Evolutionary conservation across 2,113 vertebrate genomes (phyloP).

Genomic region (Talpa occidentalis): DNA sequence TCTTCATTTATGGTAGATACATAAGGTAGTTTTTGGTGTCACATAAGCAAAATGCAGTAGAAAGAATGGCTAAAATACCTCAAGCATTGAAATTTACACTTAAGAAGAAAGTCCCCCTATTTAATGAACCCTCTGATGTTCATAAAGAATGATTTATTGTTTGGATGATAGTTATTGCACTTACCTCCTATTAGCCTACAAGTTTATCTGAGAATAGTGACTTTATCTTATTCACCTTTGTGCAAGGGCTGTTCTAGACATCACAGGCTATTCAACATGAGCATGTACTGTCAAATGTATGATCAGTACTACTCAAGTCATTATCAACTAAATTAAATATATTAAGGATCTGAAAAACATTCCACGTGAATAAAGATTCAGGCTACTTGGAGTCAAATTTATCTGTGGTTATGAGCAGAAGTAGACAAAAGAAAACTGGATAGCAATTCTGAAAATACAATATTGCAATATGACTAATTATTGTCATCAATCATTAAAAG

Average conservation of each 20-base stretch:
- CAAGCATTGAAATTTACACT: conserved; percentile 12
- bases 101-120: conserved; percentile 47
- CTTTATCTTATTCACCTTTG: neutral
- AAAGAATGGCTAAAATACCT: neutral
- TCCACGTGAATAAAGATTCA: conserved; percentile 26
- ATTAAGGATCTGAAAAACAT: neutral
- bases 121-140: neutral
- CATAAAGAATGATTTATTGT: neutral
- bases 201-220: neutral
- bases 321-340: conserved; percentile 34
- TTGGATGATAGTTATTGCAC: neutral
- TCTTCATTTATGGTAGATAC: conserved; percentile 6
- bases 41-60: conserved; percentile 42
- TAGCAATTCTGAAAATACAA: conserved; percentile 65
- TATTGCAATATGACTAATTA: conserved; percentile 63
- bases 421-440: conserved; percentile 58
- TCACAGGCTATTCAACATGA: neutral
- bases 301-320: conserved; percentile 6
- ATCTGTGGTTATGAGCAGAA: conserved; percentile 20
- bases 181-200: neutral
- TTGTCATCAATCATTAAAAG: conserved; percentile 30
- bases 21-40: neutral
- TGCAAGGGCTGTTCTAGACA: neutral
- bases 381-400: neutral
- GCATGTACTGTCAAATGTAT: conserved; percentile 41